These are phyloP conservation scores for Sycophila sp. DNA, from an alignment of 1,140 invertebrate species.

Conservation along the genomic window DNA sequence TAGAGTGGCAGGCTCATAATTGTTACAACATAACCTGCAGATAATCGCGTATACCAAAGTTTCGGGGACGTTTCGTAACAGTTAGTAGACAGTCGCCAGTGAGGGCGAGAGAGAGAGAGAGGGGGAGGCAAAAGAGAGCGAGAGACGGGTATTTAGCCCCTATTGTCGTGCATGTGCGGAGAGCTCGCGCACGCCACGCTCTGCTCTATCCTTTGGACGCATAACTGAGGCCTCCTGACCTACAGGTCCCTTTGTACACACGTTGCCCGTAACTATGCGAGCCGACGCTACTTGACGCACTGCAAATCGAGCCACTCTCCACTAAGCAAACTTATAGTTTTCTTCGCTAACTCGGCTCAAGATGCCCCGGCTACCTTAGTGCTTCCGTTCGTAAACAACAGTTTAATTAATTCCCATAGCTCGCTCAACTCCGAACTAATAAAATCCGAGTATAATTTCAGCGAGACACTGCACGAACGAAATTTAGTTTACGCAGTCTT, in stretches of 20 bases:
- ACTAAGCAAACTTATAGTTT: background rate
- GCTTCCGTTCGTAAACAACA: too few relatives aligned
- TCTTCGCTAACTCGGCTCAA: background rate
- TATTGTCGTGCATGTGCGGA: slow-evolving; percentile 59
- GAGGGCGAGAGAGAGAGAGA: background rate
- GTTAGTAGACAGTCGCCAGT: slow-evolving; percentile 59
- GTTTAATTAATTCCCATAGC: background rate
- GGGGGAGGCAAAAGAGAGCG: slow-evolving; percentile 28
- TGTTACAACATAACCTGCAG: slow-evolving; percentile 66
- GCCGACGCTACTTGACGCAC: background rate
- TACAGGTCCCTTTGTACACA: slow-evolving; percentile 47
- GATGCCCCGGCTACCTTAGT: background rate
- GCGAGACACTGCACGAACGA: too few relatives aligned
- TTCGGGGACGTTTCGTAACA: slow-evolving; percentile 62
- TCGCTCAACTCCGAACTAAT: too few relatives aligned
- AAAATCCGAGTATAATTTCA: too few relatives aligned
- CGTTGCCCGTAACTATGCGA: background rate
- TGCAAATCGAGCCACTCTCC: background rate
- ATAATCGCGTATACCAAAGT: slow-evolving; percentile 66
- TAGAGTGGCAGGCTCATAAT: slow-evolving; percentile 65
- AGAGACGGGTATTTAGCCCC: slow-evolving; percentile 63
- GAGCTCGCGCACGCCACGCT: slow-evolving; percentile 43
- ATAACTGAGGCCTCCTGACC: slow-evolving; percentile 50
- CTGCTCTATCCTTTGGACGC: background rate
- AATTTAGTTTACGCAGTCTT: too few relatives aligned